Evolutionary conservation across 2,113 vertebrate genomes (phyloP), one percentile per base, ranked within the genome.

Genomic region (Corythoichthys intestinalis): DNA sequence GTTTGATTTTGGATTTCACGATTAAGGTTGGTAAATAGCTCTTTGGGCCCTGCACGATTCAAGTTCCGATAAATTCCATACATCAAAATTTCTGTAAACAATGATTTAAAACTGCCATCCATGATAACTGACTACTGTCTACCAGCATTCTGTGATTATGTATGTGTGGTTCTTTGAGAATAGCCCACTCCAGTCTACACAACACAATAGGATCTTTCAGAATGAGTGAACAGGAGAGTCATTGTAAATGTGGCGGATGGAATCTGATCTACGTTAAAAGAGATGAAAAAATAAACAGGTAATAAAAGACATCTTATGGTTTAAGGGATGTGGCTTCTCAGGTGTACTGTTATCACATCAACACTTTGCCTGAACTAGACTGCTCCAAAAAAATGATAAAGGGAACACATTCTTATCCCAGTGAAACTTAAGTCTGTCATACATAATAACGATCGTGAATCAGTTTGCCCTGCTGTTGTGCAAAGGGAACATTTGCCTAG

Each of bases 21-120:
- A 79, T 71, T 63, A 73, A 70, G 0, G 6, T 64, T 73, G 71
- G 62, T 67, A 57, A 44, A 81, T 74, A 67, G 77, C 76, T 88
- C 82, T 87, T 89, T 88, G 78, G 81, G 64, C 88, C 74, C 77
- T 77, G 79, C 74, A 74, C 66, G 72, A 66, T 76, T 83, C 71
- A 73, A 83, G 67, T 79, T 80, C 0, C 38, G 53, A 70, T 20
- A 73, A 0, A 20, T 72, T 38, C 56, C 11, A 72, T 73, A 12
- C 56, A 59, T 63, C 66, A 20, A 75, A 75, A 76, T 12, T 66
- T 71, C 62, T 81, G 78, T 87, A 88, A 88, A 88, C 81, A 82
- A 76, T 69, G 5, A 12, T 75, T 65, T 62, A 53, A 44, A 50
- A 17, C 9, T 72, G 66, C 28, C 39, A 14, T 73, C 75, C 72